Evolutionary conservation across 64 coral and sea anemone species (phyloP), one percentile per base, ranked within the genome.

Genomic region (Acropora tenuis): DNA sequence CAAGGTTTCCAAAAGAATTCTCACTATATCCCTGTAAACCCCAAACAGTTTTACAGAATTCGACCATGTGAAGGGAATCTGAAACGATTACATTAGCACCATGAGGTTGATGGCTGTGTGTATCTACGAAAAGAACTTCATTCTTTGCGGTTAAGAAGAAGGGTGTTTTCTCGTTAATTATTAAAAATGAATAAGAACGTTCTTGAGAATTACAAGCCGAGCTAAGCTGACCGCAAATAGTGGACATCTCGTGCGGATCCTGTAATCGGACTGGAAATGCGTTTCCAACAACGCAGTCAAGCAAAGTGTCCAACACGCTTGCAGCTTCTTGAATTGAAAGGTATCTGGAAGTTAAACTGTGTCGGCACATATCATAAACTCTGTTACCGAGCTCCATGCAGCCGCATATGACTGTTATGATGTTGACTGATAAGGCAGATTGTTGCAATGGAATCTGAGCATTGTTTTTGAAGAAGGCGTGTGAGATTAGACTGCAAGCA

Each of bases 331-430:
- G 30, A 30, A 30, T 30, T 30, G 30, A 30, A 30, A 30, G 30
- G 30, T 30, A 30, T 30, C 93, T 43, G 46, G 89, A 87, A 30
- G 83, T 89, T 41, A 95, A 83, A 83, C 77, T 95, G 5, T 91
- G 40, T 0, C 93, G 76, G 71, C 41, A 95, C 17, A 91, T 41
- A 69, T 95, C 83, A 55, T 95, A 95, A 59, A 88, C 63, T 6
- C 89, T 16, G 45, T 95, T 95, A 4, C 89, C 83, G 8, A 91
- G 40, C 75, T 95, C 83, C 16, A 95, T 83, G 30, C 89, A 95
- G 8, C 93, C 76, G 61, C 93, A 88, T 8, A 93, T 1, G 0
- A 47, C 58, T 12, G 73, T 48, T 41, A 88, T 6, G 10, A 88
- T 19, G 30, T 18, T 15, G 30, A 30, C 30, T 30, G 30, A 30